Evolutionary conservation across 1,140 invertebrate species (phyloP).

Genomic region (Cydia amplana): DNA sequence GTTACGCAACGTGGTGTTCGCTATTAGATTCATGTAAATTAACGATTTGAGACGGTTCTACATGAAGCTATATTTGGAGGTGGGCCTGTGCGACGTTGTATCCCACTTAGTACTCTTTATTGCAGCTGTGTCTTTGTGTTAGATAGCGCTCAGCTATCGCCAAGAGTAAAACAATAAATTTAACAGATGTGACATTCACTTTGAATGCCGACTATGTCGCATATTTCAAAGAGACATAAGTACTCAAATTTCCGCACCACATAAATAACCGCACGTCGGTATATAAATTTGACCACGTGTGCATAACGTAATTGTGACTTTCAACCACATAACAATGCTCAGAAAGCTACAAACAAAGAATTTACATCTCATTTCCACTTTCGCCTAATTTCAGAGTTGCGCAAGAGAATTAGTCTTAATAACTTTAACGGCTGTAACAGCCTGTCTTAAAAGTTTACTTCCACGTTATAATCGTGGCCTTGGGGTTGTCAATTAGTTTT

Average conservation of each 20-base stretch:
- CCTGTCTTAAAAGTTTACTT: slow-evolving; percentile 4
- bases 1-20: not conserved
- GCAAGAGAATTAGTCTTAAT: slow-evolving; percentile 22
- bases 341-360: slow-evolving; percentile 28
- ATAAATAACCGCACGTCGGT: not conserved
- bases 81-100: not conserved
- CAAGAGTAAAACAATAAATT: not conserved
- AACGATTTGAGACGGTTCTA: not conserved
- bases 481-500: slow-evolving; percentile 13
- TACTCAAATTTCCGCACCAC: not conserved
- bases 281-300: slow-evolving; percentile 21
- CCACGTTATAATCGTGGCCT: slow-evolving; percentile 9
- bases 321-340: slow-evolving; percentile 22
- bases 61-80: not conserved
- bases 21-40: not conserved
- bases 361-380: slow-evolving; percentile 30
- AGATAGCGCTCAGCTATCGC: not conserved
- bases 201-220: too few relatives aligned
- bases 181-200: not conserved
- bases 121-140: not conserved
- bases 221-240: not conserved
- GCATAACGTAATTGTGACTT: slow-evolving; percentile 24
- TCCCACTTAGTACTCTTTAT: not conserved
- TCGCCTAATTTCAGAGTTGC: slow-evolving; percentile 19
- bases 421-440: slow-evolving; percentile 19